Percentiles rank a stretch among this genome's conserved stretches.
These are phyloP conservation scores for Cephalopholis sonnerati DNA, from an alignment of 2,113 vertebrate species.

Conservation along the genomic window DNA sequence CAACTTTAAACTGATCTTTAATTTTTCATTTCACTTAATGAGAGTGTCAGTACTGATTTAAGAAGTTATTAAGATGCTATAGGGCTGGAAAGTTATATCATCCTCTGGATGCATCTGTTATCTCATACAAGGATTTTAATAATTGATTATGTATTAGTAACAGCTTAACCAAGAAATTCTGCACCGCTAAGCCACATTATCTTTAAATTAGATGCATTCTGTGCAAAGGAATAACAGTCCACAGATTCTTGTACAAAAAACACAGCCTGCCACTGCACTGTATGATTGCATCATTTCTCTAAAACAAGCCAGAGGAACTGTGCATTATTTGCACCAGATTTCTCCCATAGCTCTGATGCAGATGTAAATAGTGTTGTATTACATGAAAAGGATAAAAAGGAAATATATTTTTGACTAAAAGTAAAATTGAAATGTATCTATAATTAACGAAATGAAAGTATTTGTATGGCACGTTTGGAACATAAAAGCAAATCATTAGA, in stretches of 20 bases:
- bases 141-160: conserved; percentile 34
- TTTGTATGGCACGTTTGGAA: conserved; percentile 7
- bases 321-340: conserved; percentile 4
- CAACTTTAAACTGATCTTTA: conserved; percentile 10
- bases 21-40: background rate
- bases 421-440: conserved; percentile 8
- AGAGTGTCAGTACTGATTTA: conserved; percentile 17
- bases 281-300: conserved; percentile 4
- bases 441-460: conserved; percentile 4
- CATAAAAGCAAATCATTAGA: background rate
- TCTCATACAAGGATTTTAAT: conserved; percentile 16
- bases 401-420: conserved; percentile 5
- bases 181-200: conserved; percentile 19
- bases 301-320: conserved; percentile 17
- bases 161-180: conserved; percentile 38
- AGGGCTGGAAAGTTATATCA: conserved; percentile 9
- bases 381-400: background rate
- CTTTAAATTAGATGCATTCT: conserved; percentile 15
- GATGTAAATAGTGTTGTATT: conserved; percentile 3
- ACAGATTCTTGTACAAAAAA: background rate
- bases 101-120: conserved; percentile 24
- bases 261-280: background rate
- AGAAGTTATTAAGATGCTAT: conserved; percentile 13
- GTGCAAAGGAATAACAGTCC: conserved; percentile 5
- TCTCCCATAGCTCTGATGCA: background rate